Percentiles rank a stretch among this genome's conserved stretches.
Evolutionary conservation across 2,113 vertebrate genomes (phyloP).

Genomic region (Nyctereutes procyonoides): DNA sequence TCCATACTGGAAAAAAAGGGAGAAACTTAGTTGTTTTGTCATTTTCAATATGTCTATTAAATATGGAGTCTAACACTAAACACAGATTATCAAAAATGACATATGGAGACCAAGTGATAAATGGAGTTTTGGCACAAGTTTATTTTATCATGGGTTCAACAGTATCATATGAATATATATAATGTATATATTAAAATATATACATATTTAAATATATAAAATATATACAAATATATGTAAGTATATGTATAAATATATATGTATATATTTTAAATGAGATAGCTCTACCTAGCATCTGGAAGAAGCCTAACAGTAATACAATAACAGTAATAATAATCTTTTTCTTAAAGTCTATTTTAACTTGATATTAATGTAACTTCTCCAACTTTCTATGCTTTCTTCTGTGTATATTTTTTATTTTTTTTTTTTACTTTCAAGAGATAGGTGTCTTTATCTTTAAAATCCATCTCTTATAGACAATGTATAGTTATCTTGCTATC

Average conservation of each 20-base stretch:
- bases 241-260: too few species aligned
- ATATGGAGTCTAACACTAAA: background rate
- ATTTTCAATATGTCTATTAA: background rate
- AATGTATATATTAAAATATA: too few species aligned
- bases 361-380: background rate
- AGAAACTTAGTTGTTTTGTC: background rate
- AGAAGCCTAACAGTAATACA: background rate
- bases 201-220: too few species aligned
- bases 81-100: background rate
- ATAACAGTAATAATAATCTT: background rate
- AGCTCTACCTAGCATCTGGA: background rate
- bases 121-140: background rate
- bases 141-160: background rate
- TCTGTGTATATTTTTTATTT: background rate
- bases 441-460: conserved; percentile 18
- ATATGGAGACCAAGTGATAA: background rate
- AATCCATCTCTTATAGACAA: background rate
- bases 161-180: too few species aligned
- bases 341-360: background rate
- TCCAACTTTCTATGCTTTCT: background rate
- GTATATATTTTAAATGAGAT: background rate
- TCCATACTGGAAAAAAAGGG: background rate
- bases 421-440: background rate
- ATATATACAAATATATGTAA: too few species aligned
- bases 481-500: background rate